Conservation (phyloP, 2,888 invertebrate genomes). For the Gastracanthus pulcherrimus region DNA sequence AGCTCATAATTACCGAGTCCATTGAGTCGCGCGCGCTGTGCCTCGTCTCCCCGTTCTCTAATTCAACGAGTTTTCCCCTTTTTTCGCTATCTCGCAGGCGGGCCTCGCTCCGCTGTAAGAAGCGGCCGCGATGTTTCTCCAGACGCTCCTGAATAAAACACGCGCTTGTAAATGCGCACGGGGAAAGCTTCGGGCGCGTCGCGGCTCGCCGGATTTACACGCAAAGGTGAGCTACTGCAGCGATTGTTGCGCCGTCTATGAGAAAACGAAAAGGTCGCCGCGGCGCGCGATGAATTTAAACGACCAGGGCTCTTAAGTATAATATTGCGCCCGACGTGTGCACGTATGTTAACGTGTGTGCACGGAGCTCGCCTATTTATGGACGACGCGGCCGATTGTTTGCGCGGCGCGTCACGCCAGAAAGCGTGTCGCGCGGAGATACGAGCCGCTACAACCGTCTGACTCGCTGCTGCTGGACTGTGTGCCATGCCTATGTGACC, state of each 20-base stretch:
- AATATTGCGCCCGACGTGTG: background rate
- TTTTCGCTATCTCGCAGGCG: background rate
- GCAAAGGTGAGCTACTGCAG: too few species aligned
- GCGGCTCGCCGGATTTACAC: background rate
- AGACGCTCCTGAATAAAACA: conserved; percentile 72
- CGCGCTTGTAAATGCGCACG: conserved; percentile 35
- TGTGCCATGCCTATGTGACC: conserved; percentile 5
- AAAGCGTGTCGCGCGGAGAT: background rate
- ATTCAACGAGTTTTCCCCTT: conserved; percentile 71
- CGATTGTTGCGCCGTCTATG: background rate
- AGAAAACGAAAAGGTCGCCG: conserved; percentile 32
- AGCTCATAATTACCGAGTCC: conserved; percentile 71
- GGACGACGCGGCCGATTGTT: conserved; percentile 22
- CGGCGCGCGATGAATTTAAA: conserved; percentile 31
- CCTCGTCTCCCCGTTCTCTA: conserved; percentile 59
- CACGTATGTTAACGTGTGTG: background rate
- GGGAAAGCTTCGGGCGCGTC: too few species aligned
- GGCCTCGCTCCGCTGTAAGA: too few species aligned
- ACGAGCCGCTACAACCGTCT: background rate
- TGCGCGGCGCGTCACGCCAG: conserved; percentile 27
- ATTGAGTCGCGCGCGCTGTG: conserved; percentile 64
- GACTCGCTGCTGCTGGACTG: background rate
- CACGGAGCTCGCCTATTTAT: conserved; percentile 15
- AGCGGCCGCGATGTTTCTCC: too few species aligned
- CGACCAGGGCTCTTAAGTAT: background rate